Evolutionary conservation across 2,113 vertebrate genomes (phyloP).

Genomic region (Grallaria varia): DNA sequence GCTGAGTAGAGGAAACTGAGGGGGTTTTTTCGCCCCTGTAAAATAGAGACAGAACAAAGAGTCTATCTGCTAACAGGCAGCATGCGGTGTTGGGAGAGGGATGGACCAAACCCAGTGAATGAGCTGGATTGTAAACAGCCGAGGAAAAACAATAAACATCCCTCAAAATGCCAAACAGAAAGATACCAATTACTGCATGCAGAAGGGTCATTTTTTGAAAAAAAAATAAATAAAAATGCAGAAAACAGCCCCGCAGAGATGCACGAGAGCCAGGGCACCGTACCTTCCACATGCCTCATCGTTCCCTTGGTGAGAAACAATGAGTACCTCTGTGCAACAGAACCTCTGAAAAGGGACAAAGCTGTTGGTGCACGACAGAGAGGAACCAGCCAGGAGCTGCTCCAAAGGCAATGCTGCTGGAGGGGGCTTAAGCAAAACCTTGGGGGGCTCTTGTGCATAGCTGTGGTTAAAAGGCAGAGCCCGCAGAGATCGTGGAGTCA

Average conservation of each 20-base stretch:
- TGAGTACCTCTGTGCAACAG: neutral
- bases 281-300: slow-evolving; percentile 14
- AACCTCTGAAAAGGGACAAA: neutral
- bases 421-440: neutral
- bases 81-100: neutral
- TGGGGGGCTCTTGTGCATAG: neutral
- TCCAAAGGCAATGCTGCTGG: neutral
- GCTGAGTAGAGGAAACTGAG: neutral
- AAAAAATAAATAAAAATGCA: neutral
- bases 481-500: neutral
- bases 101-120: neutral
- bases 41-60: neutral
- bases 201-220: neutral
- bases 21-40: neutral
- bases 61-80: neutral
- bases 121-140: neutral
- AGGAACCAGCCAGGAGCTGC: neutral
- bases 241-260: neutral
- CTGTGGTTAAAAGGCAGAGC: neutral
- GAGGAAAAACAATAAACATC: neutral
- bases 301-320: slow-evolving; percentile 6
- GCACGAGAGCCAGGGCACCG: neutral
- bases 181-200: neutral
- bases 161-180: neutral
- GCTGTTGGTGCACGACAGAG: neutral